Base-by-base conservation (phyloP, 2,113 vertebrate genomes). In the Plectropomus leopardus region DNA sequence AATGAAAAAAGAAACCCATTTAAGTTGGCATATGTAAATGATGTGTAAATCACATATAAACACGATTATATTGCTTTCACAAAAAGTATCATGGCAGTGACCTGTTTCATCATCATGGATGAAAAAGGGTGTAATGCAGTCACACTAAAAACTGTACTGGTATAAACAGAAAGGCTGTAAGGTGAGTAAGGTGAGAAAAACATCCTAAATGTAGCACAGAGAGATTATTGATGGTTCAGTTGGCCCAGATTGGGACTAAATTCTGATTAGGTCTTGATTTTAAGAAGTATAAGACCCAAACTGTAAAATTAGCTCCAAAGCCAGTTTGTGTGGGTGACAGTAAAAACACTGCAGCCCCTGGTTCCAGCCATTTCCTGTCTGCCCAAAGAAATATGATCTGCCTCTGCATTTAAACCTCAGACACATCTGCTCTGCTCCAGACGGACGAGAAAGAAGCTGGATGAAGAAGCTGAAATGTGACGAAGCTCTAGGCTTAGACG, bases 321-420 rank as follows among this genome's bases (percentile, higher is more conserved):
- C 23, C 57, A 28, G 60, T 55, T 54, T 50, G 7, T 6, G 34
- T 7, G 26, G 65, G 47, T 53, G 24, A 72, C 44, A 71, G 48
- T 55, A 23, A 42, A 72, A 79, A 54, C 48, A 36, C 3, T 50
- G 23, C 66, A 60, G 59, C 10, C 19, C 3, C 17, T 30, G 7
- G 59, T 51, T 53, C 21, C 8, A 66, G 71, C 81, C 80, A 51
- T 71, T 82, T 78, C 83, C 86, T 74, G 68, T 68, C 34, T 63
- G 26, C 34, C 51, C 24, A 15, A 57, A 73, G 53, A 71, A 64
- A 59, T 81, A 45, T 84, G 85, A 90, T 76, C 65, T 82, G 80
- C 55, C 76, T 85, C 77, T 70, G 59, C 80, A 76, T 75, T 78
- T 69, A 72, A 83, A 83, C 72, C 72, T 17, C n/a, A 74, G 63